A percentile compares a stretch with the other conserved stretches of the same genome.
These are phyloP conservation scores for Lathamus discolor DNA, from an alignment of 2,113 vertebrate species.

Conservation along the genomic window DNA sequence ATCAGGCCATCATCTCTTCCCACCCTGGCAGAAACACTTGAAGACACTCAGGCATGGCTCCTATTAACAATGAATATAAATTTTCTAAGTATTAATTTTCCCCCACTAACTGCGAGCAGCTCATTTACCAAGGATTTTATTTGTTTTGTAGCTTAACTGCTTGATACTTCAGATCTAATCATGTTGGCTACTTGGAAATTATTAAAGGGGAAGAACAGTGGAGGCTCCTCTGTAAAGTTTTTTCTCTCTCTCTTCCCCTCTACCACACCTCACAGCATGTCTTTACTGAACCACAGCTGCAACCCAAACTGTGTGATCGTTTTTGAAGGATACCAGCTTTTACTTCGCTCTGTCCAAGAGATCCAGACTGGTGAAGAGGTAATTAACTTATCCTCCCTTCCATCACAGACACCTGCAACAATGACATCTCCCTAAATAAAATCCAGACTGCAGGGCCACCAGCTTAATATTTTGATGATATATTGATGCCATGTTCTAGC, in stretches of 20 bases:
- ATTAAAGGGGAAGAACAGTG: neutral
- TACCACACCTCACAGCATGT: constrained; percentile 79
- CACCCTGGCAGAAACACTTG: neutral
- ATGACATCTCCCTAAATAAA: constrained; percentile 64
- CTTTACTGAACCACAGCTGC: constrained; percentile 95
- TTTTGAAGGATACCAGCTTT: constrained; percentile 87
- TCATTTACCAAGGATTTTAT: constrained; percentile 14
- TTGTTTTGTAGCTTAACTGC: neutral
- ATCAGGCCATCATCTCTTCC: neutral
- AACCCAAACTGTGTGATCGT: constrained; percentile 92
- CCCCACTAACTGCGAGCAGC: neutral
- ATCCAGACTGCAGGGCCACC: constrained; percentile 62
- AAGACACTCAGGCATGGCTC: neutral
- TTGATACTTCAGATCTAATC: neutral
- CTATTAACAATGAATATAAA: neutral
- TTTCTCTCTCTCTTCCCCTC: neutral
- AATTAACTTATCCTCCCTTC: constrained; percentile 63
- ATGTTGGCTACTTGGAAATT: neutral
- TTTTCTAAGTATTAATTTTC: neutral
- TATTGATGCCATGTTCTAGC: constrained; percentile 59
- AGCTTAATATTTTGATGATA: constrained; percentile 70
- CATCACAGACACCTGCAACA: constrained; percentile 56
- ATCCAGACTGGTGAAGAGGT: constrained; percentile 89
- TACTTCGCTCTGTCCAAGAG: constrained; percentile 83
- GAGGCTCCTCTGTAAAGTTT: neutral